These are phyloP conservation scores for Hemaris fuciformis DNA, from an alignment of 2,888 invertebrate species.

Conservation along the genomic window DNA sequence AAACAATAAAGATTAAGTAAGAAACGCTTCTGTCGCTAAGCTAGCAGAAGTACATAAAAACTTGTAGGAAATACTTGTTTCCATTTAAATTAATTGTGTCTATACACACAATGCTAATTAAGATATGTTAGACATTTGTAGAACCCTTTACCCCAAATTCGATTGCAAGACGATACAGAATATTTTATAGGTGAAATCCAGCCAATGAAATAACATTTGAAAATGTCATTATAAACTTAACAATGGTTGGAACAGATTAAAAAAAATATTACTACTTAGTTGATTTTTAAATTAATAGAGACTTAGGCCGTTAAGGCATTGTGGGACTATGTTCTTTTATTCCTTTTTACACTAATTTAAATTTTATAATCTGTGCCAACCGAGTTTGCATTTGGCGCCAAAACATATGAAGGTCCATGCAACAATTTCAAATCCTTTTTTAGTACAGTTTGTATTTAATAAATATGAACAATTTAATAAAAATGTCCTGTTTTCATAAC, in stretches of 20 bases:
- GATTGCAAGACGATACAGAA: conserved; percentile 26
- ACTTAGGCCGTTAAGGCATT: not conserved
- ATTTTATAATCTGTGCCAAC: not conserved
- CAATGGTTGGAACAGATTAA: not conserved
- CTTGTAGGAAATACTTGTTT: not conserved
- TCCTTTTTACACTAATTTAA: not conserved
- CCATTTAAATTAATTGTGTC: not conserved
- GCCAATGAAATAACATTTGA: conserved; percentile 35
- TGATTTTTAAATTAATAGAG: not conserved
- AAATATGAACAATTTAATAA: too few relatives aligned
- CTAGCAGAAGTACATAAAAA: not conserved
- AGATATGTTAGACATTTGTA: conserved; percentile 1
- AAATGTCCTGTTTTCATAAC: not conserved
- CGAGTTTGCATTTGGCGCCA: conserved; percentile 41
- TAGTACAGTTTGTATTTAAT: too few relatives aligned
- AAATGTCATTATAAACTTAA: conserved; percentile 31
- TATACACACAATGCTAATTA: not conserved
- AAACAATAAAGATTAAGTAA: not conserved
- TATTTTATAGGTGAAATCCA: conserved; percentile 67
- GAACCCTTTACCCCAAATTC: conserved; percentile 19
- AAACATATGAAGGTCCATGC: conserved; percentile 76
- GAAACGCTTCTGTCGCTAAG: not conserved
- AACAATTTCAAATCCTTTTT: conserved; percentile 26
- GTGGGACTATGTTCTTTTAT: not conserved
- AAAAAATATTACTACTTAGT: not conserved